Percentiles rank a stretch among this genome's conserved stretches.
These are phyloP conservation scores for Drosophila kohkoa DNA, from an alignment of 1,140 invertebrate genomes.

Conservation along the genomic window DNA sequence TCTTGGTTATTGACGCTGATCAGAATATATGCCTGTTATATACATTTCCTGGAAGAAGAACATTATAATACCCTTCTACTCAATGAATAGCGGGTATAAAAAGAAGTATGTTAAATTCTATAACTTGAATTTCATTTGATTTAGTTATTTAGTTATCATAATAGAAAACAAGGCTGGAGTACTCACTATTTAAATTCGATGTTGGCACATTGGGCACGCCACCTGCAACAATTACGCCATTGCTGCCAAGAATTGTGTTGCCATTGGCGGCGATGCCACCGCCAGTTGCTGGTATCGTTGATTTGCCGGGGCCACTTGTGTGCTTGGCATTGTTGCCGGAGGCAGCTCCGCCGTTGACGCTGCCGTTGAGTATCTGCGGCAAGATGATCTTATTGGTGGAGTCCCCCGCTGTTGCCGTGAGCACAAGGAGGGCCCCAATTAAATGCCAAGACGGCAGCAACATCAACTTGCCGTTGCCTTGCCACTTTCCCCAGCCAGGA, in stretches of 20 bases:
- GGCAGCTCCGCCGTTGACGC: constrained; percentile 32
- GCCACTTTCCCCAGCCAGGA: constrained; percentile 57
- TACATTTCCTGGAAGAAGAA: too few relatives aligned
- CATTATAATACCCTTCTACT: too few relatives aligned
- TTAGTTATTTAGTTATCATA: background rate
- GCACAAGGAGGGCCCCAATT: constrained; percentile 84
- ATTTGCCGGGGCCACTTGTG: constrained; percentile 50
- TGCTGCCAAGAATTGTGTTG: constrained; percentile 72
- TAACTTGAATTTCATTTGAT: too few relatives aligned
- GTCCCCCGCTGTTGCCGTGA: constrained; percentile 82
- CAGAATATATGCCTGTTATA: too few relatives aligned
- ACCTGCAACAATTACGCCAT: constrained; percentile 74
- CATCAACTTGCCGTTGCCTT: constrained; percentile 83
- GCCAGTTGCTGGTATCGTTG: constrained; percentile 27
- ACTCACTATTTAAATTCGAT: constrained; percentile 83
- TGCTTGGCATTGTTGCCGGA: constrained; percentile 39
- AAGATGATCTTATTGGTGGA: constrained; percentile 82
- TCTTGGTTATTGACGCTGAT: too few relatives aligned
- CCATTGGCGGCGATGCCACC: constrained; percentile 46
- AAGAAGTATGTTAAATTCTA: too few relatives aligned
- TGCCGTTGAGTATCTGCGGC: constrained; percentile 71
- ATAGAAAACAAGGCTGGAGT: background rate
- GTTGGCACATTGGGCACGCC: constrained; percentile 71
- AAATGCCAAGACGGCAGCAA: constrained; percentile 81
- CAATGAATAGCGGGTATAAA: too few relatives aligned